Evolutionary conservation across 2,888 invertebrate species (phyloP).

Genomic region (Xestia rhomboidea): DNA sequence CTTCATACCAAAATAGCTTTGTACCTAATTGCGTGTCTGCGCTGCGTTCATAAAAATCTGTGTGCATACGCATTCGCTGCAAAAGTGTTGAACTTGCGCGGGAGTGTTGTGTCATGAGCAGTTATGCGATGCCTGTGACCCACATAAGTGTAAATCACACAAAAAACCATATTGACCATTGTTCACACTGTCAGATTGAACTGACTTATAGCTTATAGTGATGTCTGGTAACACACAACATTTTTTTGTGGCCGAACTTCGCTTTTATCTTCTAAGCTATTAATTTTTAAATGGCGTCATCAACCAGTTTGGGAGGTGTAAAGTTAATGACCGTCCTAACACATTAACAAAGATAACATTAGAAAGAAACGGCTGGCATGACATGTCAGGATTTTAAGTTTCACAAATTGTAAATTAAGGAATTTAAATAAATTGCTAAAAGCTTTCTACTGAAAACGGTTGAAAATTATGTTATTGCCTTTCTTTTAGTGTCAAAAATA

Average conservation of each 20-base stretch:
- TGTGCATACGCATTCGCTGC: slow-evolving; percentile 68
- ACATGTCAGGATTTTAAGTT: slow-evolving; percentile 25
- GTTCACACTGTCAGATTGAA: slow-evolving; percentile 66
- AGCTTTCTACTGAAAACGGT: slow-evolving; percentile 34
- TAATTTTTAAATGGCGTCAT: slow-evolving; percentile 39
- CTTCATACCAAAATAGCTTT: slow-evolving; percentile 20
- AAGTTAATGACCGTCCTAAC: slow-evolving; percentile 37
- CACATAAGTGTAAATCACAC: slow-evolving; percentile 79
- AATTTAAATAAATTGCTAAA: slow-evolving; percentile 29
- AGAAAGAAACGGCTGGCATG: background rate
- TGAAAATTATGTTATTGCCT: slow-evolving; percentile 19
- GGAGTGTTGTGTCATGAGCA: slow-evolving; percentile 84
- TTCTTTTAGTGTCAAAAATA: slow-evolving; percentile 38
- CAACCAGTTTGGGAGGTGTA: slow-evolving; percentile 12
- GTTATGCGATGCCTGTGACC: slow-evolving; percentile 86
- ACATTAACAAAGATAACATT: slow-evolving; percentile 2
- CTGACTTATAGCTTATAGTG: slow-evolving; percentile 38
- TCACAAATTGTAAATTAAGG: slow-evolving; percentile 13
- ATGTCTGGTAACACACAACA: slow-evolving; percentile 33
- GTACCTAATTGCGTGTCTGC: slow-evolving; percentile 58
- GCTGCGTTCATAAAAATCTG: slow-evolving; percentile 49
- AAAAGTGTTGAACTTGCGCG: slow-evolving; percentile 80
- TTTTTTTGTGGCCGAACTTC: slow-evolving; percentile 33
- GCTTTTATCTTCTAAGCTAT: slow-evolving; percentile 47
- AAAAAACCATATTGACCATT: slow-evolving; percentile 78